Conservation (phyloP, 2,113 vertebrate genomes). For the Podiceps cristatus region DNA sequence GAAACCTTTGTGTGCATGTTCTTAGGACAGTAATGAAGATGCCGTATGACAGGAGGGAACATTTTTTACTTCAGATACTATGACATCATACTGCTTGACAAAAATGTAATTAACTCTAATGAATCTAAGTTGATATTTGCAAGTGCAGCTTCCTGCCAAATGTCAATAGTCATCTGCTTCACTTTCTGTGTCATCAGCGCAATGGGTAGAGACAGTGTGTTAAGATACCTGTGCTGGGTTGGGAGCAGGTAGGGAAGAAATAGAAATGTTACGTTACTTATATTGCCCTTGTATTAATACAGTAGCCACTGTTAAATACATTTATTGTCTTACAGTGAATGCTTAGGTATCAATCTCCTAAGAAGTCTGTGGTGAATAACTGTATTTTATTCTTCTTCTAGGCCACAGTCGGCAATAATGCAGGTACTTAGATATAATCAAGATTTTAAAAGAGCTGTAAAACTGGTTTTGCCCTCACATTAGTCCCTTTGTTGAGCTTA, state of each 20-base stretch:
- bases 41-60: background rate
- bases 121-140: constrained; percentile 9
- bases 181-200: background rate
- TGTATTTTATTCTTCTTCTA: background rate
- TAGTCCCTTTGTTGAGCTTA: background rate
- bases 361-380: background rate
- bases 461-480: background rate
- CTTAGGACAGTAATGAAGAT: background rate
- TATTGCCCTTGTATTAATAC: background rate
- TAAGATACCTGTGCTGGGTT: background rate
- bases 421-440: background rate
- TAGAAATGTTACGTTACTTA: background rate
- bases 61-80: background rate
- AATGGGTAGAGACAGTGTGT: background rate
- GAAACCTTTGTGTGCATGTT: background rate
- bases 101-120: constrained; percentile 22
- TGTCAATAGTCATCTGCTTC: background rate
- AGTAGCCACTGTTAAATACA: background rate
- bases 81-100: constrained; percentile 5
- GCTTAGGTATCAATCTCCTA: background rate
- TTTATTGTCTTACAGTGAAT: background rate
- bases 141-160: constrained; percentile 13
- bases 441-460: background rate
- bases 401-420: background rate
- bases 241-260: background rate